Evolutionary conservation across 2,113 vertebrate species (phyloP).

Genomic region (Apodemus sylvaticus): DNA sequence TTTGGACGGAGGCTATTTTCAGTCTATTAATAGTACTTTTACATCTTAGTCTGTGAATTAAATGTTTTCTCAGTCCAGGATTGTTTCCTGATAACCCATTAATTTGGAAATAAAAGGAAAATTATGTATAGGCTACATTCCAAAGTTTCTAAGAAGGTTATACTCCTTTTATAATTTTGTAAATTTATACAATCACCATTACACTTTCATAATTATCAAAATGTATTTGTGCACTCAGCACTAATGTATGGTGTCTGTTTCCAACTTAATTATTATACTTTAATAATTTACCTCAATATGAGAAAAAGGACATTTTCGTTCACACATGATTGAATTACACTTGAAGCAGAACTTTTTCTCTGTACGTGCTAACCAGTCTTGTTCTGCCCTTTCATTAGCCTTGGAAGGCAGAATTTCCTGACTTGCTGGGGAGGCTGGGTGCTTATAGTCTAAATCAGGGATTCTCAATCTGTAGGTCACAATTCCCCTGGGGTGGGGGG

Average conservation of each 20-base stretch:
- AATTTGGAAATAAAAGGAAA: conserved; percentile 39
- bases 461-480: not conserved
- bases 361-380: not conserved
- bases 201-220: not conserved
- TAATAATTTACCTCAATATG: not conserved
- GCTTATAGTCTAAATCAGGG: not conserved
- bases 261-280: not conserved
- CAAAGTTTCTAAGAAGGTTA: conserved; percentile 26
- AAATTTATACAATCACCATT: not conserved
- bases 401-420: not conserved
- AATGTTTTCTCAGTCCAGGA: not conserved
- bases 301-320: conserved; percentile 24
- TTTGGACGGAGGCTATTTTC: conserved; percentile 13
- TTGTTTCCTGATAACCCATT: conserved; percentile 42
- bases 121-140: not conserved
- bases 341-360: conserved; percentile 3
- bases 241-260: not conserved
- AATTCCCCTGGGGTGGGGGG: rapidly evolving
- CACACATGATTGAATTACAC: not conserved
- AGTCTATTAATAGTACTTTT: conserved; percentile 11
- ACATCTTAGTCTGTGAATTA: not conserved
- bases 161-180: not conserved
- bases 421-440: not conserved
- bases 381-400: not conserved
- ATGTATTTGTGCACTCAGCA: not conserved